Evolutionary conservation across 2,888 invertebrate species (phyloP).

Genomic region (Tetrapedia diversipes): DNA sequence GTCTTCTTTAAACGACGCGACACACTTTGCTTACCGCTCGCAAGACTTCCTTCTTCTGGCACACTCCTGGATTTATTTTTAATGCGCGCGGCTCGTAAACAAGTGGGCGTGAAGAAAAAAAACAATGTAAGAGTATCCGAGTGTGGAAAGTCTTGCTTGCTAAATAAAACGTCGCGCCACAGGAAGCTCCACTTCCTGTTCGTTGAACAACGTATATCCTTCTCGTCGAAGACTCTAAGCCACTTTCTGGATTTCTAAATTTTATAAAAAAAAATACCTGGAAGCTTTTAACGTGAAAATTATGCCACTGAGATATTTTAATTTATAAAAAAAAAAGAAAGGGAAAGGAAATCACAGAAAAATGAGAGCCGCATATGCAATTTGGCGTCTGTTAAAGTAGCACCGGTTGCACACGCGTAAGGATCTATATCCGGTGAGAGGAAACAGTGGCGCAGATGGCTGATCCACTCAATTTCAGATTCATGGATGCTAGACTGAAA

Average conservation of each 20-base stretch:
- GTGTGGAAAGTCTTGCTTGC: background rate
- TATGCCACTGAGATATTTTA: too few species aligned
- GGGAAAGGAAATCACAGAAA: conserved; percentile 1
- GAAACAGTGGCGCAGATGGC: conserved; percentile 69
- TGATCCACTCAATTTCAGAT: conserved; percentile 76
- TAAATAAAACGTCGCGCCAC: conserved; percentile 4
- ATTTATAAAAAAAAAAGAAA: conserved; percentile 3
- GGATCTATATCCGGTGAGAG: conserved; percentile 59
- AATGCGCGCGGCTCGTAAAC: conserved; percentile 49
- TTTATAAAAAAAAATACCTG: too few species aligned
- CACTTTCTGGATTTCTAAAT: too few species aligned
- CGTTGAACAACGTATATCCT: background rate
- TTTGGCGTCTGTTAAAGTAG: conserved; percentile 21
- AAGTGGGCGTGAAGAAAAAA: conserved; percentile 46
- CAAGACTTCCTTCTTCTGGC: conserved; percentile 22
- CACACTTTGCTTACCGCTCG: conserved; percentile 24
- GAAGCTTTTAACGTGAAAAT: too few species aligned
- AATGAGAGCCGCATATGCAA: conserved; percentile 28
- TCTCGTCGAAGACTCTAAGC: background rate
- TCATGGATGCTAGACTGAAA: conserved; percentile 75
- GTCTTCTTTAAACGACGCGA: conserved; percentile 34
- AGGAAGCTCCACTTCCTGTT: background rate
- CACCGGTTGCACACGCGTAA: conserved; percentile 30
- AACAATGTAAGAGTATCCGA: conserved; percentile 2
- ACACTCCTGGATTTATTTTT: conserved; percentile 48